These are phyloP conservation scores for Allacma fusca DNA, from an alignment of 2,888 invertebrate genomes.

Conservation along the genomic window DNA sequence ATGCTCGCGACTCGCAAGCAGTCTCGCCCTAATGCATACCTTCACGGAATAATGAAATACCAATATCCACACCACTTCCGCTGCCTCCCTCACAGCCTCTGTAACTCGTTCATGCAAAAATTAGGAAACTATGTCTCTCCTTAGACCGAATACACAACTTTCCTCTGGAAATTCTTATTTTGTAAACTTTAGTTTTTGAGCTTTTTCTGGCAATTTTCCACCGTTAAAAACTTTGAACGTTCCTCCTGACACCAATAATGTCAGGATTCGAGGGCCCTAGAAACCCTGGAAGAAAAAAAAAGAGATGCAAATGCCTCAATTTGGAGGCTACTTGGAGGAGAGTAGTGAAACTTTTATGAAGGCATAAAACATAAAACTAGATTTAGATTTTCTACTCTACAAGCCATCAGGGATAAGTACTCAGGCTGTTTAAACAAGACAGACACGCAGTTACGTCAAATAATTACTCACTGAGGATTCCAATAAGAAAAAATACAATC, in stretches of 20 bases:
- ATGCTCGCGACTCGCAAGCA: neutral
- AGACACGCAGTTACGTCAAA: conserved; percentile 2
- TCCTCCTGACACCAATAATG: conserved; percentile 16
- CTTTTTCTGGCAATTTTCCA: neutral
- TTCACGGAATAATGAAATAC: neutral
- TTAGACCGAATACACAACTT: neutral
- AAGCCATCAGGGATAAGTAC: conserved; percentile 12
- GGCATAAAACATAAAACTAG: conserved; percentile 34
- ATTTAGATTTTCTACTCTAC: conserved; percentile 4
- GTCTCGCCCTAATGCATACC: neutral
- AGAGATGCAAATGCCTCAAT: neutral
- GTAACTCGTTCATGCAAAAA: neutral
- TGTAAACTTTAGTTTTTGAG: neutral
- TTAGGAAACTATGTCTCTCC: neutral
- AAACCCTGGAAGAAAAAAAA: neutral
- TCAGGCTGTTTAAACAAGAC: neutral
- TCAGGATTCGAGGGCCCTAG: neutral
- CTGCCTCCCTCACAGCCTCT: too few species aligned
- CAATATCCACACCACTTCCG: too few species aligned
- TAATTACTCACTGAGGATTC: conserved; percentile 11
- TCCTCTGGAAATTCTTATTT: neutral
- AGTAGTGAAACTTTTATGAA: conserved; percentile 40
- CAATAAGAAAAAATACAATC: neutral
- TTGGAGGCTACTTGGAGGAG: neutral
- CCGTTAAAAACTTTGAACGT: conserved; percentile 8